Evolutionary conservation across 1,140 invertebrate genomes (phyloP), one percentile per base, ranked within the genome.

Genomic region (Trachelipus rathkii): DNA sequence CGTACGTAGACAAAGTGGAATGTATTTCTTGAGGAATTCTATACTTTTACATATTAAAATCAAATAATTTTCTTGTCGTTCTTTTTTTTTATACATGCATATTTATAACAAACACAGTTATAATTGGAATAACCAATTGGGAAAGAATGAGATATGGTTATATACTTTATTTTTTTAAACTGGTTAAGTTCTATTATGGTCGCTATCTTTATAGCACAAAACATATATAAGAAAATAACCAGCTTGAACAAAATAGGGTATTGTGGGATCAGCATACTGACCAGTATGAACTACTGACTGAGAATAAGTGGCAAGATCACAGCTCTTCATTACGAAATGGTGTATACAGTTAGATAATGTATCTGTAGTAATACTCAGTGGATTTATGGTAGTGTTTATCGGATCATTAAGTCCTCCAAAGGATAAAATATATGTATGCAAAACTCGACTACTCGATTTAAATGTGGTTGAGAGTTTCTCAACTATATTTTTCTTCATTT

Each of bases 201-300:
- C n/a, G 46, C 43, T n/a, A 23, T n/a, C 10, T 9, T 44, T 44
- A 10, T 43, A 15, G 45, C n/a, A 71, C 50, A 60, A 8, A 60
- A 60, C 50, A 60, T 60, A 60, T 15, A 60, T 60, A 60, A 60
- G 50, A 19, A 75, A 78, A 53, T 76, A 78, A 3, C 77, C 77
- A 46, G 77, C 77, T 69, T 78, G 74, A 43, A 78, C 46, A 43
- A 78, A 43, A n/a, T 15, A 44, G 33, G 77, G 71, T 43, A 67
- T 70, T 15, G 72, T 70, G 21, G 46, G 77, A 44, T 76, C 71
- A 45, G 74, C 9, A 71, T 21, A 70, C 23, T 78, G 73, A 11
- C 74, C 77, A 53, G 75, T 74, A 68, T 69, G 43, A 19, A 76
- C 70, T 10, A 71, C 45, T 19, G 66, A 75, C 19, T 79, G 75